These are phyloP conservation scores for Sigmodon hispidus DNA, from an alignment of 2,113 vertebrate species.

Conservation along the genomic window DNA sequence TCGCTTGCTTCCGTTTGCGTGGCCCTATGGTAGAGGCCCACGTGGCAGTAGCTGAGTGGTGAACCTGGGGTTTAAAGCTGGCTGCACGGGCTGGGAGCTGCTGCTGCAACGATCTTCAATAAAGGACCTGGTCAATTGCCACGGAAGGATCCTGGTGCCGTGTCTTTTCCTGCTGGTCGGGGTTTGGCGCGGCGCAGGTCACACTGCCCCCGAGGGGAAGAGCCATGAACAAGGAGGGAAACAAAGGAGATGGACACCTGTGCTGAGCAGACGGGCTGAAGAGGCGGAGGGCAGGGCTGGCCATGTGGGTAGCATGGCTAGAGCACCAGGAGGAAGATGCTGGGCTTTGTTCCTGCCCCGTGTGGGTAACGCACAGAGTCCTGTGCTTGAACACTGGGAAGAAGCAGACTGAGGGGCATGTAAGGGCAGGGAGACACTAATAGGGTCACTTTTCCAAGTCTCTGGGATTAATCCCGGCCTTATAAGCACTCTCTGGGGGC, in stretches of 20 bases:
- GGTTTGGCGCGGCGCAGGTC: too few species aligned
- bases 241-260: slow-evolving; percentile 1
- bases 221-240: neutral
- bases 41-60: too few species aligned
- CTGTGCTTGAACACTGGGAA: neutral
- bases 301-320: slow-evolving; percentile 52
- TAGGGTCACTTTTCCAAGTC: neutral
- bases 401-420: neutral
- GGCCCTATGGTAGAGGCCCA: too few species aligned
- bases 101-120: too few species aligned
- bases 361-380: neutral
- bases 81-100: too few species aligned
- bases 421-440: neutral
- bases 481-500: neutral
- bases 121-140: too few species aligned
- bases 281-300: slow-evolving; percentile 57
- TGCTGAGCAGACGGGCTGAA: neutral
- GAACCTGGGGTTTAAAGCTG: too few species aligned
- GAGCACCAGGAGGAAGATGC: neutral
- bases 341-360: slow-evolving; percentile 60
- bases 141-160: too few species aligned
- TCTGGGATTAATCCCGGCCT: neutral
- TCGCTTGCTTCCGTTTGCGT: too few species aligned
- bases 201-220: too few species aligned
- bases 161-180: too few species aligned